Evolutionary conservation across 1,140 invertebrate species (phyloP).

Genomic region (Ooceraea biroi): DNA sequence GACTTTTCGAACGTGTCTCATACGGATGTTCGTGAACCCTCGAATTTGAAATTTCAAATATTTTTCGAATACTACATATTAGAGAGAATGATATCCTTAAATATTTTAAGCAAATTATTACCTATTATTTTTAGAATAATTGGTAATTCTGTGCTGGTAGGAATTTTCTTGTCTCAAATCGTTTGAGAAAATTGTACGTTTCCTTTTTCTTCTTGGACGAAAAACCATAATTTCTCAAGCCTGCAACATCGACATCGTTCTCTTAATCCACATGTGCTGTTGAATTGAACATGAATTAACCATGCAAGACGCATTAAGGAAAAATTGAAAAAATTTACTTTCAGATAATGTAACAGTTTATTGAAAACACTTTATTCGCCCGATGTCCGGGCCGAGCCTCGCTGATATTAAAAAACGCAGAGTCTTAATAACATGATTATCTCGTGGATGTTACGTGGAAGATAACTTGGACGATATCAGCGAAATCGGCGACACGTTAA

Average conservation of each 20-base stretch:
- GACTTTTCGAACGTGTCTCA: constrained; percentile 72
- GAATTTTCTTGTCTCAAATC: not conserved
- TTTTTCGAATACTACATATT: not conserved
- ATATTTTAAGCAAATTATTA: constrained; percentile 40
- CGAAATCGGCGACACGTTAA: constrained; percentile 73
- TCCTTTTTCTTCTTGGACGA: not conserved
- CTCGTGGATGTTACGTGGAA: constrained; percentile 82
- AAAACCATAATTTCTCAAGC: constrained; percentile 36
- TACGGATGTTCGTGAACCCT: constrained; percentile 70
- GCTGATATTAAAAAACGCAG: constrained; percentile 86
- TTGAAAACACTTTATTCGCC: constrained; percentile 84
- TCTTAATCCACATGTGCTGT: not conserved
- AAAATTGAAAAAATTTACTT: constrained; percentile 27
- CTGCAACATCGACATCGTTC: not conserved
- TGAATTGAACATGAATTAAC: not conserved
- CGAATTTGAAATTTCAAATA: constrained; percentile 10
- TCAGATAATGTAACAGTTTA: constrained; percentile 86
- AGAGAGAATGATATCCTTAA: not conserved
- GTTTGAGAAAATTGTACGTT: not conserved
- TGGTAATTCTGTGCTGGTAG: not conserved
- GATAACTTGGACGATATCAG: constrained; percentile 78
- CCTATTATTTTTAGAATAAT: not conserved
- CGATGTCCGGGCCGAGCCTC: constrained; percentile 81
- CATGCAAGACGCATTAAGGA: not conserved
- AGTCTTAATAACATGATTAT: constrained; percentile 86